Evolutionary conservation across 2,888 invertebrate genomes (phyloP).

Genomic region (Himalopsyche tibetana): DNA sequence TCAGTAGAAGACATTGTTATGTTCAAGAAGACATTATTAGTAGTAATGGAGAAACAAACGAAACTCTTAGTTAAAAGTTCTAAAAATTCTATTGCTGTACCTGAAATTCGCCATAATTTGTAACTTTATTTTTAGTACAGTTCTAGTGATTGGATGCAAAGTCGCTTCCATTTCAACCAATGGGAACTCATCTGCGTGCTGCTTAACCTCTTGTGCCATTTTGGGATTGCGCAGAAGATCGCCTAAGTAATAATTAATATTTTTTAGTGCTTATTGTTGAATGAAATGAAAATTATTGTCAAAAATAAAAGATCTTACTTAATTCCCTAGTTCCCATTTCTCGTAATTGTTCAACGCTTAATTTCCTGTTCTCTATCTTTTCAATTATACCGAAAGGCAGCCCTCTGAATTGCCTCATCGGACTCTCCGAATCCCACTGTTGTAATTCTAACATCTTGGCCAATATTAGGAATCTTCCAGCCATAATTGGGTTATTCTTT

Average conservation of each 20-base stretch:
- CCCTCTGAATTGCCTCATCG: conserved; percentile 89
- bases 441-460: conserved; percentile 96
- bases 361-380: conserved; percentile 87
- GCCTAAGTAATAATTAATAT: conserved; percentile 71
- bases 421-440: conserved; percentile 91
- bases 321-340: conserved; percentile 94
- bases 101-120: conserved; percentile 84
- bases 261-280: not conserved
- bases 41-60: too few relatives aligned
- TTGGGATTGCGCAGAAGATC: conserved; percentile 85
- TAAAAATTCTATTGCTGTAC: conserved; percentile 67
- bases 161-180: conserved; percentile 87
- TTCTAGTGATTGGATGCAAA: conserved; percentile 97
- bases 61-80: not conserved
- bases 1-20: too few relatives aligned
- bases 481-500: conserved; percentile 92
- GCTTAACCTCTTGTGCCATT: conserved; percentile 86
- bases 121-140: conserved; percentile 89
- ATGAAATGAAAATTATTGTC: not conserved
- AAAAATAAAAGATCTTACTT: conserved; percentile 74
- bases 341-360: conserved; percentile 86
- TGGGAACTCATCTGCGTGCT: conserved; percentile 92
- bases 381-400: conserved; percentile 86
- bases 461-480: conserved; percentile 89
- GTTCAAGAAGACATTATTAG: too few relatives aligned